These are phyloP conservation scores for Abscondita cerata DNA, from an alignment of 2,888 invertebrate genomes.

Conservation along the genomic window DNA sequence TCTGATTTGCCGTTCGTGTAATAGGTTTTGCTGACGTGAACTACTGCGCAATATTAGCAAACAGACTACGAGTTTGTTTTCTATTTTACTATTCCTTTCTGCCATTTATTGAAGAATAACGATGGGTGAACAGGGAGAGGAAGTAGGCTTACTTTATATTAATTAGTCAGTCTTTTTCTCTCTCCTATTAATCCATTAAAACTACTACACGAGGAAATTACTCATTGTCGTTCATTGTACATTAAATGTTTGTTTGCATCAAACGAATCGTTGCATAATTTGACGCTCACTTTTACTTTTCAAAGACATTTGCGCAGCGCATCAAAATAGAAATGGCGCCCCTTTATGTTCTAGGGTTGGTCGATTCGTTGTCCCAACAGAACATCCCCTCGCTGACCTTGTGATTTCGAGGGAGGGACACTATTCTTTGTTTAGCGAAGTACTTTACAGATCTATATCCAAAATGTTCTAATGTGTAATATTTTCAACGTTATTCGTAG, in stretches of 20 bases:
- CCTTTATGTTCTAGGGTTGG: conserved; percentile 34
- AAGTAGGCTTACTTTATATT: conserved; percentile 68
- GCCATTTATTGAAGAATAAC: conserved; percentile 3
- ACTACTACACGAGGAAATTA: conserved; percentile 23
- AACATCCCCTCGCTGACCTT: conserved; percentile 39
- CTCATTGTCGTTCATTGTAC: no score
- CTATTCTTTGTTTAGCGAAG: conserved; percentile 23
- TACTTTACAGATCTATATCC: background rate
- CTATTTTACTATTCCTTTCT: background rate
- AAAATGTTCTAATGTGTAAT: background rate
- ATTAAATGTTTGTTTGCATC: no score
- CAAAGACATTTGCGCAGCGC: no score
- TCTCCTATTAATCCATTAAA: conserved; percentile 67
- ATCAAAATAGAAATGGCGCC: conserved; percentile 34
- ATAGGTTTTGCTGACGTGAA: conserved; percentile 14
- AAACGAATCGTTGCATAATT: no score
- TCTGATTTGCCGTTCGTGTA: conserved; percentile 15
- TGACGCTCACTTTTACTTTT: no score
- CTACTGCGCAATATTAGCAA: conserved; percentile 23
- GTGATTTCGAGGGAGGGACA: conserved; percentile 26
- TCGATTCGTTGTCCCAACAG: conserved; percentile 32
- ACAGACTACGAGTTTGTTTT: conserved; percentile 3
- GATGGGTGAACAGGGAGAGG: conserved; percentile 66
- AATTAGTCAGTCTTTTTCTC: conserved; percentile 80
- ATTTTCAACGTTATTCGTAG: background rate